Percentiles rank a stretch among this genome's conserved stretches.
Evolutionary conservation across 2,888 invertebrate species (phyloP).

Genomic region (Camponotus fellah): DNA sequence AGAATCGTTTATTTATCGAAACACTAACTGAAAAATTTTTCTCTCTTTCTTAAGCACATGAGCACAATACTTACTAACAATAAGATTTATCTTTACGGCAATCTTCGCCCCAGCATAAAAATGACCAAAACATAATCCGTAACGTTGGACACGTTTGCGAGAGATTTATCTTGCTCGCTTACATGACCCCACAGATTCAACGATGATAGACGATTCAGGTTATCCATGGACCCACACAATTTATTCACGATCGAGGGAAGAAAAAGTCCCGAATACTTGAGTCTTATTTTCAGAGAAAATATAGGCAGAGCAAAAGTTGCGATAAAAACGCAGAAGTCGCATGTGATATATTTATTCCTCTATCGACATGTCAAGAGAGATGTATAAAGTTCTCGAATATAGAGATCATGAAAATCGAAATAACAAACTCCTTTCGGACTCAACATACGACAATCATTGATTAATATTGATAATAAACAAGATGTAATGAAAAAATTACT

Average conservation of each 20-base stretch:
- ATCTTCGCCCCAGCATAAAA: constrained; percentile 14
- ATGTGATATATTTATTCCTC: background rate
- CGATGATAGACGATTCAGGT: constrained; percentile 26
- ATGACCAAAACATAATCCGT: constrained; percentile 7
- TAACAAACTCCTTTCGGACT: background rate
- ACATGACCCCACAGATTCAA: constrained; percentile 25
- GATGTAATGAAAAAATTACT: background rate
- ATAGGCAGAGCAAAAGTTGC: background rate
- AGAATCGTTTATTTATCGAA: background rate
- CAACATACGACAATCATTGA: background rate
- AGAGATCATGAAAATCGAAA: background rate
- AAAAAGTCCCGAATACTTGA: constrained; percentile 18
- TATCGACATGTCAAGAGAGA: background rate
- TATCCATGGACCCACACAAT: background rate
- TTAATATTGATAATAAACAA: constrained; percentile 3
- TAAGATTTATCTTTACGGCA: background rate
- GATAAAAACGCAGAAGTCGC: background rate
- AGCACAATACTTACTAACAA: background rate
- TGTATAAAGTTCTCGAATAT: background rate
- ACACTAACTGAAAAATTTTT: background rate
- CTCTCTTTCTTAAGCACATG: background rate
- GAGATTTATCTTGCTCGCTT: constrained; percentile 34
- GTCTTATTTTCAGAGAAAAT: background rate
- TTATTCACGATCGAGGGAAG: constrained; percentile 19
- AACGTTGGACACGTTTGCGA: background rate